These are phyloP conservation scores for Chaenocephalus aceratus DNA, from an alignment of 2,113 vertebrate species.

Conservation along the genomic window DNA sequence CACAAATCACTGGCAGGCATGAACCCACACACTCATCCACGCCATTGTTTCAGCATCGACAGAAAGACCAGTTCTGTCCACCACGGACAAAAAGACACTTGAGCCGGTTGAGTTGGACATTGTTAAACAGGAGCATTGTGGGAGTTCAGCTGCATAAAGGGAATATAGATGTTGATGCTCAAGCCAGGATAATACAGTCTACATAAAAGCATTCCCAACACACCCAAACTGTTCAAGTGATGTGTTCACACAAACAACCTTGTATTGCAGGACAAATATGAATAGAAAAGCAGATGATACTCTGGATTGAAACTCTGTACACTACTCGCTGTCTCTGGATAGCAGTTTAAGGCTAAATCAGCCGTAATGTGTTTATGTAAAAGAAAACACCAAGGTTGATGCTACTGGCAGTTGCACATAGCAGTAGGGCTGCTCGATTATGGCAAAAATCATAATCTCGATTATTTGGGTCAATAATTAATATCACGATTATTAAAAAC, in stretches of 20 bases:
- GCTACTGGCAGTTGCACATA: conserved; percentile 69
- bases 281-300: conserved; percentile 20
- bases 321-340: conserved; percentile 46
- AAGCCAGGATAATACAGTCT: conserved; percentile 34
- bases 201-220: conserved; percentile 46
- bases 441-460: too few relatives aligned
- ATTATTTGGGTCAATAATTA: too few relatives aligned
- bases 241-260: conserved; percentile 9
- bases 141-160: conserved; percentile 48
- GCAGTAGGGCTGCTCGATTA: conserved; percentile 12
- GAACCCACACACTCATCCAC: conserved; percentile 62
- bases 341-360: conserved; percentile 23
- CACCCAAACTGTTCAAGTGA: conserved; percentile 24
- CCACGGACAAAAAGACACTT: conserved; percentile 45
- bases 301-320: conserved; percentile 38
- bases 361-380: conserved; percentile 39
- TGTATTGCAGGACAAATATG: conserved; percentile 16
- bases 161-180: conserved; percentile 16
- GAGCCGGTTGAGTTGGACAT: conserved; percentile 44
- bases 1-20: conserved; percentile 58
- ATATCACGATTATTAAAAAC: too few relatives aligned
- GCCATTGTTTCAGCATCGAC: conserved; percentile 58
- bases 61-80: conserved; percentile 59
- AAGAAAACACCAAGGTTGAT: conserved; percentile 63
- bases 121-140: conserved; percentile 39